Base-by-base conservation (phyloP, 2,797 vertebrate species). In the Epinephelus awoara region DNA sequence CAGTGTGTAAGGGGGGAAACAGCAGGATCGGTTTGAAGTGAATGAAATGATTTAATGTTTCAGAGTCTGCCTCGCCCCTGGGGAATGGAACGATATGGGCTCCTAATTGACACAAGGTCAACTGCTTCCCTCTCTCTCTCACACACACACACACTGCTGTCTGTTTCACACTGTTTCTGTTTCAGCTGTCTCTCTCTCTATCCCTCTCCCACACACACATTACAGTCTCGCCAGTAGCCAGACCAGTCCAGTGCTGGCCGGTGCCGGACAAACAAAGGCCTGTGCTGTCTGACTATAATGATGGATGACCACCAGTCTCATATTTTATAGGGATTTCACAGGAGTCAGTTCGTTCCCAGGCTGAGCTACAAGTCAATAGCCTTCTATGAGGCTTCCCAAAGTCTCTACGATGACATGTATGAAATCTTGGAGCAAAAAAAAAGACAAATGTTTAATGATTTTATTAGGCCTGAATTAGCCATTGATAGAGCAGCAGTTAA, bases 1-100 rank as follows among this genome's bases (percentile, higher is more conserved):
- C 74, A 13, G 74, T 25, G 72, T 34, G 73, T 25, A 11, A 21
- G 74, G 72, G 66, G 72, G 68, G 68, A 84, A 81, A 85, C 88
- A 88, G 91, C 89, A 68, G 90, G 89, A 85, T 83, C 18, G 19
- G 86, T 82, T 82, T 77, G 81, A 84, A 89, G 86, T 85, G 87
- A 93, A 93, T 92, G 87, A 92, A 92, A 92, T 92, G 90, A 93
- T 92, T 94, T 92, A 93, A 94, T 93, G 93, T 93, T 92, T 91
- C 83, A 65, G 87, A 92, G 85, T 78, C 85, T 58, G 83, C 83
- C 82, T 91, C 82, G 89, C 91, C 94, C 91, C 89, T 89, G 82
- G 91, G 93, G 92, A 93, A 91, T 85, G 88, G 86, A 86, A 79
- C 74, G 87, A 92, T 90, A 92, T 72, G 85, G 88, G 85, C 88